Base-by-base conservation (phyloP, 2,113 vertebrate genomes). In the Himantopus leucocephalus region DNA sequence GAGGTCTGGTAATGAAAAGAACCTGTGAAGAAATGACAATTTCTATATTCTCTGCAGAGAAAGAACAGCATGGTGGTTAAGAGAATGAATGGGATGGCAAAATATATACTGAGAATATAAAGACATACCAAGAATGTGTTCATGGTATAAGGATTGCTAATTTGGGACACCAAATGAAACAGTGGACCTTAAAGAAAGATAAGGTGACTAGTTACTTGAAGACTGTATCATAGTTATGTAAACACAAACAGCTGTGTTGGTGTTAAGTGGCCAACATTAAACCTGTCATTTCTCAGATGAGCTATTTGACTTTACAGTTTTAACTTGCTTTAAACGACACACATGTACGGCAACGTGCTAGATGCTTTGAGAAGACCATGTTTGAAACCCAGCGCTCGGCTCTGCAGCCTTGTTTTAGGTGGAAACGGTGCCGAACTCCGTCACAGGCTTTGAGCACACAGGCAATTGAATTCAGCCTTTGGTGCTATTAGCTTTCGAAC, bases 261-360 rank as follows among this genome's bases (percentile, higher is more conserved):
- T 63, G 21, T 39, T 39, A 79, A 63, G 60, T 6, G 26, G 67
- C 10, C 32, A 53, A 62, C 27, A 41, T 70, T 20, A 32, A 53
- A 59, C 9, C 6, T 60, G 43, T 23, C 4, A 8, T 73, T 86
- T 72, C 45, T 58, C 27, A 37, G 50, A 11, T 74, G 45, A 80
- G 20, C n/a, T 41, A 6, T 41, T 60, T 5, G 4, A n/a, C 50
- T 53, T 58, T 32, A 39, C 21, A 52, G 45, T 2, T 48, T 41
- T 55, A 72, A 20, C 52, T 39, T 24, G 29, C 39, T 64, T 32
- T 26, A 53, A 43, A 43, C 5, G 43, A 55, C 35, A 17, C 4
- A 5, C 27, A 8, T 1, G 11, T 11, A 8, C 1, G 3, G 34
- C 3, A 12, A 18, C 6, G n/a, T 2, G 1, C 26, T 14, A 3